Base-by-base conservation (phyloP, 2,797 vertebrate genomes). In the Hephaestus fuliginosus region DNA sequence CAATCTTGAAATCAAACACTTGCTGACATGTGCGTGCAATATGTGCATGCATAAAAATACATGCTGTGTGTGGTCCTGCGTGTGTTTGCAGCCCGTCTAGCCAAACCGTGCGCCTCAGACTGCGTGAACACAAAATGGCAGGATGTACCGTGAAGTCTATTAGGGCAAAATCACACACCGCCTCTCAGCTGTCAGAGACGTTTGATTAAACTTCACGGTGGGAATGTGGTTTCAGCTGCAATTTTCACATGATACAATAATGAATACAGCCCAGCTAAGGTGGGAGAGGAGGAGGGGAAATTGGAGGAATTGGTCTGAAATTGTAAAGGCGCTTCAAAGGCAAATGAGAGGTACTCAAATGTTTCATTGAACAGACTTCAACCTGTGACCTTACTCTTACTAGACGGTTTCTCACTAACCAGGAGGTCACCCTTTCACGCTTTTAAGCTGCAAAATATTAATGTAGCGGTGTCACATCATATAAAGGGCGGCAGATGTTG, bases 161-260 rank as follows among this genome's bases (percentile, higher is more conserved):
- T 68, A 82, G 66, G 36, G 68, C 62, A 77, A 89, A 87, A 87
- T 90, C 33, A 74, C 62, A 88, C n/a, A 58, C 67, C 79, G 75
- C 78, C 53, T 74, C 75, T 81, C 65, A 80, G 74, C 83, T 81
- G 86, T 89, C 81, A 83, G 52, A 67, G 69, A 67, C 43, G 20
- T 84, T 85, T 84, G 88, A 91, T 88, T 84, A 80, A 87, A 71
- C 41, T 62, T 75, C 66, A 53, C 3, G 25, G 61, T 52, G 74
- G 41, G 41, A 70, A 76, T 64, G 39, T 33, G 69, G 36, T 80
- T 60, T 30, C 63, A 67, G 66, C 33, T 70, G 66, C 55, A 73
- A 60, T 67, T 82, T 84, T 73, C 55, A 60, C n/a, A 48, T 73
- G 48, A 60, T 25, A 53, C 20, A 48, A 41, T 70, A 61, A 83